phyloP scores from a whole-genome alignment of 2,888 invertebrate genomes.

The Meganola albula region DNA sequence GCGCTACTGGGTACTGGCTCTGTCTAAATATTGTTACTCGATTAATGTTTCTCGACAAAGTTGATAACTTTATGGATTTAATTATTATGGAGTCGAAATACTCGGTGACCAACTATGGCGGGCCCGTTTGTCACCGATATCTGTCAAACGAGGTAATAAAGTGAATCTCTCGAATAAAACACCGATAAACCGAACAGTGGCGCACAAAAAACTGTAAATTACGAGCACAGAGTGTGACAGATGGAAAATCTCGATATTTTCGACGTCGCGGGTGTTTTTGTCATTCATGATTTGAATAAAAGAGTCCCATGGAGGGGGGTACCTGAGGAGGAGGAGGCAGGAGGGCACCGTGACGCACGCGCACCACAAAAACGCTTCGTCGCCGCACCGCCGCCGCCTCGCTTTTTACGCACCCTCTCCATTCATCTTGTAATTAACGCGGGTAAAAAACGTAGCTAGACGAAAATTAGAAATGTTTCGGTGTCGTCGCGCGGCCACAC shows the following conservation, averaged over 20 bases:
- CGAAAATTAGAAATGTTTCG: constrained; percentile 69
- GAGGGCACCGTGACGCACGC: constrained; percentile 55
- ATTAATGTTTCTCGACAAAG: constrained; percentile 2
- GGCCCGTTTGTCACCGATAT: constrained; percentile 6
- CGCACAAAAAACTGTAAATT: constrained; percentile 29
- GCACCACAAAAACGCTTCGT: constrained; percentile 40
- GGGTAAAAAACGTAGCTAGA: constrained; percentile 59
- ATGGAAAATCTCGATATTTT: constrained; percentile 33
- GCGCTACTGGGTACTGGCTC: background rate
- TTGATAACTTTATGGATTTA: constrained; percentile 8
- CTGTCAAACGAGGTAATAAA: constrained; percentile 14
- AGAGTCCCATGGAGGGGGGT: constrained; percentile 17
- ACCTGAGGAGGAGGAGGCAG: constrained; percentile 6
- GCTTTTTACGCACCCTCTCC: constrained; percentile 39
- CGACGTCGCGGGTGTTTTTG: constrained; percentile 31
- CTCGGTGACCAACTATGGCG: constrained; percentile 7
- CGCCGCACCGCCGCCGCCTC: constrained; percentile 22
- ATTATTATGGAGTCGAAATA: constrained; percentile 10
- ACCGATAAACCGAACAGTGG: constrained; percentile 16
- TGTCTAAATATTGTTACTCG: background rate
- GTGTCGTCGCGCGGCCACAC: constrained; percentile 43
- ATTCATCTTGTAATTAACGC: constrained; percentile 72
- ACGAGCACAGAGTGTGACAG: constrained; percentile 37
- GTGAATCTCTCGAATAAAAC: constrained; percentile 21
- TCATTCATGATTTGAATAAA: constrained; percentile 41